phyloP scores from a whole-genome alignment of 2,113 vertebrate species.

The Corythoichthys intestinalis region DNA sequence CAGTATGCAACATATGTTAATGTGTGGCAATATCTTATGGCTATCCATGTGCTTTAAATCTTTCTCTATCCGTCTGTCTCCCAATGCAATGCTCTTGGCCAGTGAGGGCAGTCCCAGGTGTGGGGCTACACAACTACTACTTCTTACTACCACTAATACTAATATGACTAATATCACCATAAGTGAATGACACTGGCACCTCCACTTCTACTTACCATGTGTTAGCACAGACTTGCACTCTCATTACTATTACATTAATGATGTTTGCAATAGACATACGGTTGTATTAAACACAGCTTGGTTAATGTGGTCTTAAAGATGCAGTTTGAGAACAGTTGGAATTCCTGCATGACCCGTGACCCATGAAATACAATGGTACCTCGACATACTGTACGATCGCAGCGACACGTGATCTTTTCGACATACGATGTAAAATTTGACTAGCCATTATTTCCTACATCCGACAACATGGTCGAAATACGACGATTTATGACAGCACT shows the following conservation, averaged over 20 bases:
- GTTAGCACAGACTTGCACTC: constrained; percentile 17
- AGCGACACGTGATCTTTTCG: too few relatives aligned
- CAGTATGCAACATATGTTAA: background rate
- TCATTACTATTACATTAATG: constrained; percentile 28
- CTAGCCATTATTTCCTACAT: too few relatives aligned
- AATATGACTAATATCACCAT: constrained; percentile 65
- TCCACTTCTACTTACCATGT: constrained; percentile 29
- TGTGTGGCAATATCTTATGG: constrained; percentile 19
- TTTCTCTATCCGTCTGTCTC: constrained; percentile 51
- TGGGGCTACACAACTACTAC: constrained; percentile 45
- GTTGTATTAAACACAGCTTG: constrained; percentile 15
- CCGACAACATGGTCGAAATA: too few relatives aligned
- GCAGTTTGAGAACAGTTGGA: constrained; percentile 38
- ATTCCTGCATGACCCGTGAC: background rate
- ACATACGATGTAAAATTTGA: too few relatives aligned
- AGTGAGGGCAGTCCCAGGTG: constrained; percentile 71
- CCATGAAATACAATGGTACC: too few relatives aligned
- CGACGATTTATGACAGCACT: too few relatives aligned
- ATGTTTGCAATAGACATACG: constrained; percentile 17
- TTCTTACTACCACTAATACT: constrained; percentile 42
- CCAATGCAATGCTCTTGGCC: constrained; percentile 61
- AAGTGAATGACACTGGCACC: constrained; percentile 40
- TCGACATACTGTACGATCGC: too few relatives aligned
- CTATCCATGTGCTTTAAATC: constrained; percentile 39
- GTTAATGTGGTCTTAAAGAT: constrained; percentile 34